These are phyloP conservation scores for Nebria brevicollis DNA, from an alignment of 2,888 invertebrate species.

Conservation along the genomic window DNA sequence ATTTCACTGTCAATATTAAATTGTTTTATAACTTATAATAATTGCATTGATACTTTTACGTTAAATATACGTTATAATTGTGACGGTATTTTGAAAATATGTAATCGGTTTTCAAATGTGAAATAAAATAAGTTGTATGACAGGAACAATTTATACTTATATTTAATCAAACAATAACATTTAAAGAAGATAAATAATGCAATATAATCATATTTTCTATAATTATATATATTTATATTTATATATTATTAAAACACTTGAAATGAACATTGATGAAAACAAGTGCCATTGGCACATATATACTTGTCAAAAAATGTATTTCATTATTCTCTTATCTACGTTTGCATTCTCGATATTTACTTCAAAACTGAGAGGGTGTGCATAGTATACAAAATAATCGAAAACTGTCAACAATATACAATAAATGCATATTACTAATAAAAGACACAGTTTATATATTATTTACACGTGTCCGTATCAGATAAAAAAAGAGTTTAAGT, in stretches of 20 bases:
- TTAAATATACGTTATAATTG: background rate
- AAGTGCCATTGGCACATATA: too few species aligned
- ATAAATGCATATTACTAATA: constrained; percentile 20
- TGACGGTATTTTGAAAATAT: background rate
- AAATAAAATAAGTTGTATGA: background rate
- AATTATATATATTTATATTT: background rate
- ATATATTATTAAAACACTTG: too few species aligned
- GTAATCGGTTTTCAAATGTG: background rate
- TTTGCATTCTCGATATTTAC: too few species aligned
- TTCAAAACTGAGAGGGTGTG: too few species aligned
- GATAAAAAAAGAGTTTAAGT: background rate
- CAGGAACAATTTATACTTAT: background rate
- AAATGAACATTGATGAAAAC: too few species aligned
- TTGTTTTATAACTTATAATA: background rate
- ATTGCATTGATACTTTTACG: background rate
- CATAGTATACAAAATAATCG: too few species aligned
- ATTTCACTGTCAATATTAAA: background rate
- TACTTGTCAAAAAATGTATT: too few species aligned
- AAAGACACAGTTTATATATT: background rate
- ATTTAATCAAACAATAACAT: background rate
- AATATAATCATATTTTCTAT: background rate
- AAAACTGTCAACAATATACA: background rate
- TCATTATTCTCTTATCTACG: too few species aligned
- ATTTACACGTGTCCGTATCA: too few species aligned
- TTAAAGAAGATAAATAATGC: background rate